These are phyloP conservation scores for Hyles lineata DNA, from an alignment of 2,888 invertebrate species.

Conservation along the genomic window DNA sequence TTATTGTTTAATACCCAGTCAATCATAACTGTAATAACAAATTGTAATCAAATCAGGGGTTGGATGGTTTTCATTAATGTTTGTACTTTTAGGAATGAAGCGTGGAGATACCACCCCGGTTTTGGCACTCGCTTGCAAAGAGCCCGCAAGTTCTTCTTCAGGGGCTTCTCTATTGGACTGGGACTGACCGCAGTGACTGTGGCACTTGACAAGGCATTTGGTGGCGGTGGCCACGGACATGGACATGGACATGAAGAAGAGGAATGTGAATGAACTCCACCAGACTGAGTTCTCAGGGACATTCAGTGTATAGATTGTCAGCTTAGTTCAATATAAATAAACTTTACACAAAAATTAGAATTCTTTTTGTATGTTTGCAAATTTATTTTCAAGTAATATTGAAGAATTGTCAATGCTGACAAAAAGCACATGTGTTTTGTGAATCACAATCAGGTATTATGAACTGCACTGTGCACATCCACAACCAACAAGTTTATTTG, in stretches of 20 bases:
- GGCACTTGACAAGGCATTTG: slow-evolving; percentile 49
- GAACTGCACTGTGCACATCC: too few species aligned
- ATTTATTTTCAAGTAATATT: background rate
- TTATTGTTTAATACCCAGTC: too few species aligned
- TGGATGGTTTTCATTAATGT: too few species aligned
- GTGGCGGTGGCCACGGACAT: slow-evolving; percentile 68
- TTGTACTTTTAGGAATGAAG: slow-evolving; percentile 87
- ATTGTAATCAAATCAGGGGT: background rate
- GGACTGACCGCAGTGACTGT: slow-evolving; percentile 68
- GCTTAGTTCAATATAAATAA: slow-evolving; percentile 21
- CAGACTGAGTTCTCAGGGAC: background rate
- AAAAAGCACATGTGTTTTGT: background rate
- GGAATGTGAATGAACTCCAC: background rate
- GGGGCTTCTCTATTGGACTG: slow-evolving; percentile 88
- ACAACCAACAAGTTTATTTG: background rate
- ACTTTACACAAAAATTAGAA: background rate
- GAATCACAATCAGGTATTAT: background rate
- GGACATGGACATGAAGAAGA: slow-evolving; percentile 73
- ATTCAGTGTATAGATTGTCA: background rate
- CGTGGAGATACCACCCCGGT: slow-evolving; percentile 90
- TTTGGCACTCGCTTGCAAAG: slow-evolving; percentile 83
- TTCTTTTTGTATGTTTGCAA: background rate
- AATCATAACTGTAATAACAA: background rate
- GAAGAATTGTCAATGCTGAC: background rate
- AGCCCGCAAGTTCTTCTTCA: slow-evolving; percentile 77